These are phyloP conservation scores for Phyllostomus hastatus DNA, from an alignment of 2,113 vertebrate species.

Conservation along the genomic window DNA sequence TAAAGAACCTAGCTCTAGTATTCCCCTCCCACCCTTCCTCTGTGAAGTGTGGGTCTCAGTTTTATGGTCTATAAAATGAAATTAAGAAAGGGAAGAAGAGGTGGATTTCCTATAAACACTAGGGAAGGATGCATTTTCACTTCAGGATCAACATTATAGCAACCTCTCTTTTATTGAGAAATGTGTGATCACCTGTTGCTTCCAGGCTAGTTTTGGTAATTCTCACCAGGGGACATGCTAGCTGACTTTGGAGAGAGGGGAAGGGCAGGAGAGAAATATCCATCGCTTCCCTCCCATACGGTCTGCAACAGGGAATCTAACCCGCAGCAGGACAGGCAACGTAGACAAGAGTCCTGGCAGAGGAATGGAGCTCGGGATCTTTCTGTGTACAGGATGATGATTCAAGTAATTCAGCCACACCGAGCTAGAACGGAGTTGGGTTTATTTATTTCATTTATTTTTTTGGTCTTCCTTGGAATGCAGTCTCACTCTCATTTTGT, in stretches of 20 bases:
- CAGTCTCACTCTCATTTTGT: background rate
- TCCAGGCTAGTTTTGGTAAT: background rate
- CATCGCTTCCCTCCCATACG: no score
- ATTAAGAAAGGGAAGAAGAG: background rate
- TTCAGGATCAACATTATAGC: background rate
- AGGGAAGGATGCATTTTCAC: background rate
- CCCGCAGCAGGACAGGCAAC: no score
- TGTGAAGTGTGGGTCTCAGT: background rate
- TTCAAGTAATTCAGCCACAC: no score
- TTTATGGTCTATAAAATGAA: background rate
- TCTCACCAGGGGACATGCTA: no score
- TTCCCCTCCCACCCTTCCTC: background rate
- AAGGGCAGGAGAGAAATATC: no score
- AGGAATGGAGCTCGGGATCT: no score
- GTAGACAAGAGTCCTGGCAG: no score
- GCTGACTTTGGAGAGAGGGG: no score
- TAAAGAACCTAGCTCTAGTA: background rate
- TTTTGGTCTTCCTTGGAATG: background rate
- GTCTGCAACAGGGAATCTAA: no score
- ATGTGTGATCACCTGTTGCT: constrained; percentile 37
- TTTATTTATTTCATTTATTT: no score
- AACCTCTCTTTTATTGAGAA: background rate
- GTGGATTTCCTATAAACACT: background rate
- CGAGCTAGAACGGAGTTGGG: no score
- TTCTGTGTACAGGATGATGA: no score